phyloP scores from a whole-genome alignment of 2,888 invertebrate species.

The Drosophila helvetica region DNA sequence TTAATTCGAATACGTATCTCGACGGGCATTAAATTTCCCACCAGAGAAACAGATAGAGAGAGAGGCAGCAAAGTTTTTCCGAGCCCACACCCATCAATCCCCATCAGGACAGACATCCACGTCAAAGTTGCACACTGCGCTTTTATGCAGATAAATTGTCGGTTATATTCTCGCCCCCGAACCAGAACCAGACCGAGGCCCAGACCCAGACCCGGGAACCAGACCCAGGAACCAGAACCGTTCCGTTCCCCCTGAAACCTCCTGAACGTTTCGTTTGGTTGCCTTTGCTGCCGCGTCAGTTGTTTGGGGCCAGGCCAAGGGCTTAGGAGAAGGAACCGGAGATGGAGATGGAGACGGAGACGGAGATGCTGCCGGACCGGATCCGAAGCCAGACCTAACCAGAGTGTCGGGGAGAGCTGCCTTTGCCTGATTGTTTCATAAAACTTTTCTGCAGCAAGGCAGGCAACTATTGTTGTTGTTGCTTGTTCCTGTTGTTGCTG shows the following conservation, averaged over 20 bases:
- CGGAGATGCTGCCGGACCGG: slow-evolving; percentile 1
- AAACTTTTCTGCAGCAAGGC: slow-evolving; percentile 71
- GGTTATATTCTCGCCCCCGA: slow-evolving; percentile 61
- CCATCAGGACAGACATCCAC: slow-evolving; percentile 53
- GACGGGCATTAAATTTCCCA: slow-evolving; percentile 44
- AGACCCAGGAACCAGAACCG: background rate
- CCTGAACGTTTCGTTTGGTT: slow-evolving; percentile 59
- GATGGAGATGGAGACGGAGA: background rate
- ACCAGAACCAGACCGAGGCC: background rate
- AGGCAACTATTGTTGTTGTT: slow-evolving; percentile 59
- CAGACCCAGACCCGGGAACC: too few relatives aligned
- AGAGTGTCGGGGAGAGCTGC: slow-evolving; percentile 45
- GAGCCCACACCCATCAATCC: slow-evolving; percentile 70
- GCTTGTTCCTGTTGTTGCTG: slow-evolving; percentile 50
- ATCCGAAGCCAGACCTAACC: slow-evolving; percentile 6
- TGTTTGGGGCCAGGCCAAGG: slow-evolving; percentile 52
- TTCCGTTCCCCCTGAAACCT: background rate
- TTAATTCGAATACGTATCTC: slow-evolving; percentile 29
- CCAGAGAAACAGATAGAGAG: background rate
- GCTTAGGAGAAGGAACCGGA: slow-evolving; percentile 23
- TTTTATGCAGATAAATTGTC: slow-evolving; percentile 79
- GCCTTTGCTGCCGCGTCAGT: slow-evolving; percentile 60
- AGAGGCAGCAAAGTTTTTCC: slow-evolving; percentile 65
- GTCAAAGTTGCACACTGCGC: slow-evolving; percentile 79
- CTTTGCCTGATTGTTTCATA: slow-evolving; percentile 75